These are phyloP conservation scores for Montipora cactus DNA, from an alignment of 64 coral and sea anemone genomes.

Conservation along the genomic window DNA sequence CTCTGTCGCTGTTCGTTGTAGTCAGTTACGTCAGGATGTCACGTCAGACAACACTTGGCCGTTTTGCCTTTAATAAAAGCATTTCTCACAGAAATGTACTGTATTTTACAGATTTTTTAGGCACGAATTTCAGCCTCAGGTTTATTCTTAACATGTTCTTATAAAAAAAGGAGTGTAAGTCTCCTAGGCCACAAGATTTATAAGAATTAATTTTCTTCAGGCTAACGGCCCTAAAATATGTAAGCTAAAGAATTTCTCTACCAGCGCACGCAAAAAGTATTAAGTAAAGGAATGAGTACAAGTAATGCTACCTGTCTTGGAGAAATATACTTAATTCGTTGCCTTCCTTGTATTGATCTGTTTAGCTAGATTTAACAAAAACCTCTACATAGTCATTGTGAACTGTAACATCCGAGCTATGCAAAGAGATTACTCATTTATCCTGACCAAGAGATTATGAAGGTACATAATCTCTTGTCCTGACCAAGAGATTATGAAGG, in stretches of 20 bases:
- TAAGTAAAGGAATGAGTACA: not conserved
- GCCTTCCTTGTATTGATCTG: conserved; percentile 29
- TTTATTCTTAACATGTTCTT: no score
- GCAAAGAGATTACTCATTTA: conserved; percentile 25
- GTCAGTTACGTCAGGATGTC: no score
- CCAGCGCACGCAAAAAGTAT: not conserved
- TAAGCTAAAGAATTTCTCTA: not conserved
- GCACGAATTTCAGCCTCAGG: no score
- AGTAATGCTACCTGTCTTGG: not conserved
- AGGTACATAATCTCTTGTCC: no score
- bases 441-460: not conserved
- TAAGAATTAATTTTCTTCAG: not conserved
- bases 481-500: no score
- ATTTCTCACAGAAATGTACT: no score
- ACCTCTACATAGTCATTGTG: conserved; percentile 10
- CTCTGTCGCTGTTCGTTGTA: no score
- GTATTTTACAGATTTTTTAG: no score
- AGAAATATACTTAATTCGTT: conserved; percentile 10
- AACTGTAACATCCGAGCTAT: not conserved
- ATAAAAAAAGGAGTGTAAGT: not conserved
- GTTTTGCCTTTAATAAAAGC: no score
- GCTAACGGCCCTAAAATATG: conserved; percentile 6
- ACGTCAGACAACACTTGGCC: no score
- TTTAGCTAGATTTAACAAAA: conserved; percentile 2
- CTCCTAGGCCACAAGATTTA: not conserved